Evolutionary conservation across 2,797 vertebrate genomes (phyloP), one percentile per base, ranked within the genome.

Genomic region (Oryzias sinensis): DNA sequence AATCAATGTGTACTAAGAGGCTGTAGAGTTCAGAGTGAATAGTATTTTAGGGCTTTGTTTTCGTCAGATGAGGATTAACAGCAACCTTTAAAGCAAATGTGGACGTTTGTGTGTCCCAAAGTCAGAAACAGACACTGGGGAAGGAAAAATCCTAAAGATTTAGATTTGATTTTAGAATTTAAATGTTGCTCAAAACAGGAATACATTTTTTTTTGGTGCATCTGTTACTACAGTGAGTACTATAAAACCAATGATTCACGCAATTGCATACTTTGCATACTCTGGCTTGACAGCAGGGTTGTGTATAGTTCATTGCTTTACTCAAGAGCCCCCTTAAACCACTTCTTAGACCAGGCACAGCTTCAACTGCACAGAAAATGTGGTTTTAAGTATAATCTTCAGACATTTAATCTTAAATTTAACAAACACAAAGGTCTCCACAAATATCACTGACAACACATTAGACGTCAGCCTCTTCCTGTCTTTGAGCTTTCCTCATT

Each of bases 191-290:
- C 17, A 41, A 4, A n/a, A 45, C 27, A 61, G 51, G 22, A 59
- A 53, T 20, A 42, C 67, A 37, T 9, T 57, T 56, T 70, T 62
- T 76, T 59, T 46, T 52, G 51, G 49, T 74, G 62, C 54, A 69
- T 82, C 53, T 72, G 62, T 14, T 65, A 77, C 75, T 79, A 77
- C 60, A 72, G 1, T 74, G 58, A 65, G 17, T n/a, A 18, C 66
- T 62, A 67, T 70, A 49, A 67, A 85, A 88, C 86, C 81, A 85
- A 74, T 76, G 76, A 79, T 82, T 79, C 67, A 43, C 62, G 76
- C 87, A 84, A 90, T 86, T 77, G 82, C 64, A 82, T 59, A 67
- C 69, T 72, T 16, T 33, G 5, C 33, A 37, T 11, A 37, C 33
- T 37, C 9, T 11, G 56, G 59, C 56, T 59, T 74, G 65, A 71